These are phyloP conservation scores for Myocastor coypus DNA, from an alignment of 2,113 vertebrate genomes.

Conservation along the genomic window DNA sequence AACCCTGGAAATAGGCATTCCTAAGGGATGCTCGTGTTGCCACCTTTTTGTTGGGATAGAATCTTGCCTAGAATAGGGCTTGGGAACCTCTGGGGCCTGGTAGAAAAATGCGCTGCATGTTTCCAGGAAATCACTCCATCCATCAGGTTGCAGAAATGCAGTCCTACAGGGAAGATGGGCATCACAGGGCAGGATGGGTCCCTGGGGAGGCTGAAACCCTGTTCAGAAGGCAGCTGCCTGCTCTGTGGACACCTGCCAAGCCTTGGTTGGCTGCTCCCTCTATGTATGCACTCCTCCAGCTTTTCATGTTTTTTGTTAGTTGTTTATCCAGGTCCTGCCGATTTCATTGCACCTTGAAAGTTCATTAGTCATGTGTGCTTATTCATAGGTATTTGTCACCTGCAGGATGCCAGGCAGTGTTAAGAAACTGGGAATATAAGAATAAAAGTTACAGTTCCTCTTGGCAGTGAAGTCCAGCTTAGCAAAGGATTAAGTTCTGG, in stretches of 20 bases:
- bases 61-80: background rate
- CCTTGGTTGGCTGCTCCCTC: background rate
- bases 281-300: background rate
- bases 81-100: background rate
- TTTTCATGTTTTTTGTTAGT: background rate
- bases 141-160: no score
- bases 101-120: background rate
- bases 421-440: background rate
- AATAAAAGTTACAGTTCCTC: background rate
- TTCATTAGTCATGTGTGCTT: background rate
- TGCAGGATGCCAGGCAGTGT: background rate
- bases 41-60: background rate
- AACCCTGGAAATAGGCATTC: background rate
- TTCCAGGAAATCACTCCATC: background rate
- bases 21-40: background rate
- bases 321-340: background rate
- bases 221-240: background rate
- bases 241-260: rapidly evolving
- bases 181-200: no score
- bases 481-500: no score
- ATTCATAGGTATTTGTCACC: background rate
- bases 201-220: background rate
- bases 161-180: background rate
- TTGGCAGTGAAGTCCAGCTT: background rate
- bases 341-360: background rate